Evolutionary conservation across 2,888 invertebrate genomes (phyloP), one percentile per base, ranked within the genome.

Genomic region (Blastobasis lacticolella): DNA sequence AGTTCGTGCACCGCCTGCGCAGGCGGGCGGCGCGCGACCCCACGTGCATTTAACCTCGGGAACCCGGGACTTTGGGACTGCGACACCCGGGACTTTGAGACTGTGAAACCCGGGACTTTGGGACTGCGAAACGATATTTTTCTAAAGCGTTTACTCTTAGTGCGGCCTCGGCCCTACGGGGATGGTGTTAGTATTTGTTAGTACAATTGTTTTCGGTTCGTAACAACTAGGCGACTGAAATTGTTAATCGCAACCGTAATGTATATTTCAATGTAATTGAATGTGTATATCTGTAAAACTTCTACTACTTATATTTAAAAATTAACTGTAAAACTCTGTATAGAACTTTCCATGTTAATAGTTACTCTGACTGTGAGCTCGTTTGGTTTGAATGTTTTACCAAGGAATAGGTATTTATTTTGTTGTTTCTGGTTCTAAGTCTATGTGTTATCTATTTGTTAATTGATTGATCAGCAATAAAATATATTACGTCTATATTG

Each of bases 391-490:
- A 70, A 64, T 67, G 69, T 69, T 76, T 74, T 79, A 81, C 78
- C 75, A 63, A 75, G 86, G 81, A 81, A 78, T 75, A 81, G 86
- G 85, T 87, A 86, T 87, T 87, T 87, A 86, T 87, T 84, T 83
- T 83, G 83, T 87, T 87, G 71, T 77, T 73, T 73, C 79, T 81
- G 86, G 81, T 84, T 83, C 73, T 81, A 78, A 85, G 81, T 84
- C 79, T 85, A 81, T 74, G 74, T 81, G 81, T 84, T 84, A 77
- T 23, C 23, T 23, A 23, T 80, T 83, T 85, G 86, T 85, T 85
- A 81, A 76, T 71, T 58, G 76, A 77, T 80, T 78, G 76, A 83
- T 80, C 84, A 82, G 74, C 77, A 81, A 82, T 86, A 80, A 82
- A 84, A 78, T 81, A 78, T 82, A 81, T 80, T 79, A 75, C 74